phyloP scores from a whole-genome alignment of 2,113 vertebrate species.

The Telmatochromis sp. region DNA sequence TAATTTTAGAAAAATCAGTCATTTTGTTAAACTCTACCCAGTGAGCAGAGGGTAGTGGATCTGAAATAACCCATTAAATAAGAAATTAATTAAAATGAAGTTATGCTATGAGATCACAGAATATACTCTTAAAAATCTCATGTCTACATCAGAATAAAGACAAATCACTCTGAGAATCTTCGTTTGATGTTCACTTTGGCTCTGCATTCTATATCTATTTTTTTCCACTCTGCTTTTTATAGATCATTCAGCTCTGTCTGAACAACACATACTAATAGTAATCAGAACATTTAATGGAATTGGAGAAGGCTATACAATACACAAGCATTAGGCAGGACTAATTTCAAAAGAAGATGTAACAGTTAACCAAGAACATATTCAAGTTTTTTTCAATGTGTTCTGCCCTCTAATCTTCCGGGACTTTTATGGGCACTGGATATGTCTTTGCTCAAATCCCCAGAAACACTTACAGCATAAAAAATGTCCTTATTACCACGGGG shows the following conservation, averaged over 20 bases:
- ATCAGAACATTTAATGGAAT: background rate
- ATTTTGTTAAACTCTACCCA: background rate
- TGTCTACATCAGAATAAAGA: background rate
- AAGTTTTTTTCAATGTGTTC: background rate
- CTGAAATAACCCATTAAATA: background rate
- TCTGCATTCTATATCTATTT: background rate
- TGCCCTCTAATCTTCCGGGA: background rate
- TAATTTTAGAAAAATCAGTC: background rate
- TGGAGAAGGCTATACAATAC: background rate
- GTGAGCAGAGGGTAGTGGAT: background rate
- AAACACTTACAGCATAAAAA: background rate
- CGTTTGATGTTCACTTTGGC: background rate
- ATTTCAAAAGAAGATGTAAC: background rate
- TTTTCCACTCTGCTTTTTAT: background rate
- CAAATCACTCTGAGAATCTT: background rate
- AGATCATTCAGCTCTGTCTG: background rate
- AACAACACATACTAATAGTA: background rate
- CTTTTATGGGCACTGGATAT: background rate
- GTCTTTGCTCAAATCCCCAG: background rate
- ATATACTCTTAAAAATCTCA: background rate
- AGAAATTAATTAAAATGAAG: background rate
- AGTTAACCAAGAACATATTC: background rate
- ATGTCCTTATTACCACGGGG: background rate
- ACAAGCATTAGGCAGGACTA: background rate
- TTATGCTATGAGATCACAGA: background rate